Conservation (phyloP, 2,797 vertebrate species). For the Artibeus lituratus region DNA sequence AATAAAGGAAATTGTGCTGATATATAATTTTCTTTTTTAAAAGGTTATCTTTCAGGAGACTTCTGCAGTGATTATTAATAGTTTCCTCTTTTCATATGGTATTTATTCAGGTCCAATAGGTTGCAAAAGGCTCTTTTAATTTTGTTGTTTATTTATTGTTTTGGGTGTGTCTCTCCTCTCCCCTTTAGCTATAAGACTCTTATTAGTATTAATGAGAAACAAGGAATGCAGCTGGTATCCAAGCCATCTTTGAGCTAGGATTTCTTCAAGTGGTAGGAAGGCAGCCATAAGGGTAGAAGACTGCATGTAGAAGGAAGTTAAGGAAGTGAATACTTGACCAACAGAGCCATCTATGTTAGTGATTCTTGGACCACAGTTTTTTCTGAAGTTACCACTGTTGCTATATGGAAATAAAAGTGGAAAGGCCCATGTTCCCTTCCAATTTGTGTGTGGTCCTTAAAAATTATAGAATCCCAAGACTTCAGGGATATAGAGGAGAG, state of each 20-base stretch:
- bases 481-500: not conserved
- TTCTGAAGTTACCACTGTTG: not conserved
- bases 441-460: not conserved
- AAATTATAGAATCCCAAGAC: not conserved
- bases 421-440: not conserved
- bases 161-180: conserved; percentile 27
- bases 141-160: conserved; percentile 39
- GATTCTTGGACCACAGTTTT: not conserved
- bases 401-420: not conserved
- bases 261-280: not conserved
- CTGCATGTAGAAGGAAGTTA: not conserved
- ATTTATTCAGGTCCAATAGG: conserved; percentile 1
- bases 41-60: conserved; percentile 15
- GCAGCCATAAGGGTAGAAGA: not conserved
- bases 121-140: not conserved
- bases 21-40: conserved; percentile 28
- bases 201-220: not conserved
- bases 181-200: not conserved
- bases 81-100: conserved; percentile 29
- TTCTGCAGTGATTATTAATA: conserved; percentile 13
- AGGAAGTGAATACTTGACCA: not conserved
- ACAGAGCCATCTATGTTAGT: not conserved
- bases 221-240: not conserved
- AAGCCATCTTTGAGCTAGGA: not conserved
- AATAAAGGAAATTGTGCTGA: conserved; percentile 2